Evolutionary conservation across 1,140 invertebrate genomes (phyloP), one percentile per base, ranked within the genome.

Genomic region (Penaeus vannamei): DNA sequence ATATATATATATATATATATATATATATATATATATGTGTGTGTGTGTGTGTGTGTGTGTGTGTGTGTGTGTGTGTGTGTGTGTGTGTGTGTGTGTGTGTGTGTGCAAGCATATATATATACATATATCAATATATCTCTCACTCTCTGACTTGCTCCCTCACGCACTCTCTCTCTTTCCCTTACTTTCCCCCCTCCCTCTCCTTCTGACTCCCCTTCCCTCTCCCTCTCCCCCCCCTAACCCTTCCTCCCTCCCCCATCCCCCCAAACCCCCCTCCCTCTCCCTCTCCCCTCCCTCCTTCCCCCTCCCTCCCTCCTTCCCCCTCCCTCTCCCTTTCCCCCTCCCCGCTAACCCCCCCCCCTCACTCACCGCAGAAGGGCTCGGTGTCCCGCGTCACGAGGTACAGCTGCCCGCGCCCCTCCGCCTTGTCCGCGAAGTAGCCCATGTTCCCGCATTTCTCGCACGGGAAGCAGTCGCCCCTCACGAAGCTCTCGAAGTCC

Each of bases 401-500:
- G 92, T 97, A 98, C 0, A 98, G 94, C 66, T 92, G 92, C 0
- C 97, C 97, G 29, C 97, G 93, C 0, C 96, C 97, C 5, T 95
- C 94, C 0, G 96, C 96, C 14, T 95, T 93, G 93, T 98, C 96
- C 4, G 98, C 97, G 93, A 98, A 98, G 93, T 97, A 98, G 1
- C 98, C 98, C 98, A 99, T 98, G 92, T 97, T 96, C 22, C 97
- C 97, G 92, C 98, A 98, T 19, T 94, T 93, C 23, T 94, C 93
- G 91, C 92, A 93, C 4, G 93, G 93, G 46, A 91, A 91, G 92
- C 96, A 97, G 46, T 95, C 94, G 62, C 97, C 97, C 69, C 95
- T 94, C 22, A 97, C 92, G 91, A 98, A 97, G 90, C 96, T 95
- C 83, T 98, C 97, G 93, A 98, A 98, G 80, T 95, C 96, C 10